Base-by-base conservation (phyloP, 2,113 vertebrate genomes). In the Numida meleagris region DNA sequence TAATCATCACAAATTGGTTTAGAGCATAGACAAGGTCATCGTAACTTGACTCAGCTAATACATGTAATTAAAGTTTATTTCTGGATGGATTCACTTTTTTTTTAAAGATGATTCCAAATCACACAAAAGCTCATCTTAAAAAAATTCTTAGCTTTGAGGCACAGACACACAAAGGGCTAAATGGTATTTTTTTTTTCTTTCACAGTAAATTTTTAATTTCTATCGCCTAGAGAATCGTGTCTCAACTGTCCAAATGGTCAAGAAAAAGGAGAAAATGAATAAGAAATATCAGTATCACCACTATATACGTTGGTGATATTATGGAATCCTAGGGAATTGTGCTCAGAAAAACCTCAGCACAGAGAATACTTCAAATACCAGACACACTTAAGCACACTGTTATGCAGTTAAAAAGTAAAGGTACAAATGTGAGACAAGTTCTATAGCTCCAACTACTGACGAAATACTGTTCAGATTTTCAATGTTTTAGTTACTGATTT, bases 1-100 rank as follows among this genome's bases (percentile, higher is more conserved):
- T 68, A 92, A 88, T 82, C 50, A 67, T 86, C 70, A 82, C 75
- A 77, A 86, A 94, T 77, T 77, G 65, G 88, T 86, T 94, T 88
- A 91, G 40, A 79, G 67, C 29, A 0, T 29, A 89, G n/a, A 34
- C 75, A 91, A 93, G 89, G 93, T 95, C 78, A 75, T 89, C 25
- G 43, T 65, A 92, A 91, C 74, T 94, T 89, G 53, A 94, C 74
- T 91, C 48, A 1, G 2, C 53, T 76, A 92, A 79, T 53, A 63
- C 6, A 50, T 3, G 4, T 38, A 95, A 91, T 77, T 82, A 23
- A 71, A 94, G 72, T 68, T 84, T 84, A 25, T 72, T 91, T 94
- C 72, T 85, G 61, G 50, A 79, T 43, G 20, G 33, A 89, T 79
- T 75, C 43, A 40, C 81, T 34, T 43, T 15, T 65, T 87, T 76